These are phyloP conservation scores for Platynereis dumerilii DNA, from an alignment of 2,888 invertebrate genomes.

Conservation along the genomic window DNA sequence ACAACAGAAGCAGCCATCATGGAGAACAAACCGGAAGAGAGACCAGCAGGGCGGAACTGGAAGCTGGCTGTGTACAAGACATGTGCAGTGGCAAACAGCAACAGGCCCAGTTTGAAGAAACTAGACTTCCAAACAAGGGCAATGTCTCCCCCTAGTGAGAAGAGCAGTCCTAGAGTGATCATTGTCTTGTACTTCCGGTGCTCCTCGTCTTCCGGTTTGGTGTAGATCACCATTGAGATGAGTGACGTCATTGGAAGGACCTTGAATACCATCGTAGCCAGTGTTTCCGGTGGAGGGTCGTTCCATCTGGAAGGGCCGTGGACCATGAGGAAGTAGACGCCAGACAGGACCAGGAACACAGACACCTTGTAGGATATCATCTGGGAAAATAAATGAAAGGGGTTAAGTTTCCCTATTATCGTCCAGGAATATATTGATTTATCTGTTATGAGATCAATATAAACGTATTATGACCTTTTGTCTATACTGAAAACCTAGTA, in stretches of 20 bases:
- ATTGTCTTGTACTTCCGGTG: slow-evolving; percentile 29
- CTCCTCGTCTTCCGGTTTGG: slow-evolving; percentile 12
- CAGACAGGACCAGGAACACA: too few species aligned
- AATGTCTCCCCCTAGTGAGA: slow-evolving; percentile 46
- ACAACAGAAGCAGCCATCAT: slow-evolving; percentile 16
- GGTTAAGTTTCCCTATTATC: too few species aligned
- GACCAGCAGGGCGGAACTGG: slow-evolving; percentile 37
- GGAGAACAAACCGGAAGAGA: slow-evolving; percentile 64
- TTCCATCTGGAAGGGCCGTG: too few species aligned
- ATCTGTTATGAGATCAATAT: too few species aligned
- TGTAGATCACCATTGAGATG: background rate
- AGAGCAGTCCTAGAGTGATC: slow-evolving; percentile 40
- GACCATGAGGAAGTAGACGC: too few species aligned
- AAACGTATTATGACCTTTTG: too few species aligned
- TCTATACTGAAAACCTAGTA: too few species aligned
- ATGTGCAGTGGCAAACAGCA: slow-evolving; percentile 45
- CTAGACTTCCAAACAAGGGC: slow-evolving; percentile 43
- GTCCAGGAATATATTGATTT: too few species aligned
- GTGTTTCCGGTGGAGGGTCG: background rate
- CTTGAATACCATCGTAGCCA: background rate
- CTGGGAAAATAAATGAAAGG: too few species aligned
- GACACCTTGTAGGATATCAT: too few species aligned
- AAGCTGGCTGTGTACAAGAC: slow-evolving; percentile 39
- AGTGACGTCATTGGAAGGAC: background rate
- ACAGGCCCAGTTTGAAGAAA: slow-evolving; percentile 45